phyloP scores from a whole-genome alignment of 2,113 vertebrate genomes.

The Gymnobelideus leadbeateri region DNA sequence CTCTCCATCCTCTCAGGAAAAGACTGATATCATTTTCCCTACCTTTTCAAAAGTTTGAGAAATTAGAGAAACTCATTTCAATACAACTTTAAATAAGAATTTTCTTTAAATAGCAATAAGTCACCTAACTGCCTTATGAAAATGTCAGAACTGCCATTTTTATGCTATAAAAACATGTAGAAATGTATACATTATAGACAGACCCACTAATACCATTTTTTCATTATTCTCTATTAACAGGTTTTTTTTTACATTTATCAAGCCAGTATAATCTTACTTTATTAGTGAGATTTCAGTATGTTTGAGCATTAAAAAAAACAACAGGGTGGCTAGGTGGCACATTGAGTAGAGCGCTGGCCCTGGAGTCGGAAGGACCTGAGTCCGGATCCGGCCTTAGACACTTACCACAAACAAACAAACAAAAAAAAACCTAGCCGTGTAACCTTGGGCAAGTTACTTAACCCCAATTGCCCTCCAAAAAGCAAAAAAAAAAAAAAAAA shows the following conservation, averaged over 20 bases:
- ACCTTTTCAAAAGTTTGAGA: not conserved
- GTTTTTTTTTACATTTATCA: conserved; percentile 30
- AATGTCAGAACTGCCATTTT: not conserved
- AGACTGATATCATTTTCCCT: not conserved
- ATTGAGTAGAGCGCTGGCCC: no score
- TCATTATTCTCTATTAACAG: conserved; percentile 45
- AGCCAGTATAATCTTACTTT: conserved; percentile 17
- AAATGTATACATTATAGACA: conserved; percentile 51
- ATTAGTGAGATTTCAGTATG: not conserved
- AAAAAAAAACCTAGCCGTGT: no score
- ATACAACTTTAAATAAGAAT: not conserved
- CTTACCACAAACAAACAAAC: no score
- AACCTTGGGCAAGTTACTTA: no score
- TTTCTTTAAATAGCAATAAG: not conserved
- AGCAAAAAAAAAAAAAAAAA: no score
- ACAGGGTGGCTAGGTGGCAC: no score
- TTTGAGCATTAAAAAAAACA: not conserved
- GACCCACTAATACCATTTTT: conserved; percentile 34
- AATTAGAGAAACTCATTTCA: not conserved
- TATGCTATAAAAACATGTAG: not conserved
- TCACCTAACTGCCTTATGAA: not conserved
- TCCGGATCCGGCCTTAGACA: no score
- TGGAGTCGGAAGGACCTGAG: no score
- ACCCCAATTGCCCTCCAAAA: no score
- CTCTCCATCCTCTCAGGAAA: not conserved